Percentiles rank a stretch among this genome's conserved stretches.
Evolutionary conservation across 2,113 vertebrate genomes (phyloP).

Genomic region (Emydura subglobosa): DNA sequence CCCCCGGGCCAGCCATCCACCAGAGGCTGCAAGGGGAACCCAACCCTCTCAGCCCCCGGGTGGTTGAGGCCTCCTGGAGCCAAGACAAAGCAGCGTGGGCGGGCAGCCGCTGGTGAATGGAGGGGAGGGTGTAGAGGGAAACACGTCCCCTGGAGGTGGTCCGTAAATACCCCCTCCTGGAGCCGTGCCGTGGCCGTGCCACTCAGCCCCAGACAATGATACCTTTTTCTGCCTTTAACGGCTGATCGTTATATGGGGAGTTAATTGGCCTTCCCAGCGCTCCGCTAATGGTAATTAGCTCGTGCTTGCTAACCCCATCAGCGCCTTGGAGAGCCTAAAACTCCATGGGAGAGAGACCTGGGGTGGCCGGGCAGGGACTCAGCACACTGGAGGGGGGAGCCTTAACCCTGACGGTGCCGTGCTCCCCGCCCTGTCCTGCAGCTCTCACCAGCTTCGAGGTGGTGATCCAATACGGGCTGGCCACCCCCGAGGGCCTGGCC

Average conservation of each 20-base stretch:
- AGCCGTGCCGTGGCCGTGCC: background rate
- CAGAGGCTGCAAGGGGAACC: background rate
- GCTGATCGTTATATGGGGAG: constrained; percentile 69
- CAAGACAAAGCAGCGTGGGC: background rate
- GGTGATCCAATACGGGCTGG: constrained; percentile 95
- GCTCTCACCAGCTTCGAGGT: constrained; percentile 97
- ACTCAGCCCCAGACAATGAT: background rate
- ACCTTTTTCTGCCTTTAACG: background rate
- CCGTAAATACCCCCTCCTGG: background rate
- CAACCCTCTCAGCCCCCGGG: too few relatives aligned
- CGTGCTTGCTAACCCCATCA: constrained; percentile 29
- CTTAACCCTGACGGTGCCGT: background rate
- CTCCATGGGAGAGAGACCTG: fast-evolving
- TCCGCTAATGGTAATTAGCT: constrained; percentile 67
- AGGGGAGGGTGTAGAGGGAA: background rate
- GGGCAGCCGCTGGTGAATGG: background rate
- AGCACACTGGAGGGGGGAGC: too few relatives aligned
- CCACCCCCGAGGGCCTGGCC: constrained; percentile 94
- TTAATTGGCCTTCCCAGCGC: constrained; percentile 68
- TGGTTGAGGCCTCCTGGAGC: background rate
- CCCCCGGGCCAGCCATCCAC: background rate
- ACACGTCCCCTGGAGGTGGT: background rate
- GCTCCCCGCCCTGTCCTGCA: constrained; percentile 44
- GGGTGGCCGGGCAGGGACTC: fast-evolving
- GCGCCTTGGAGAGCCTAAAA: background rate